phyloP scores from a whole-genome alignment of 2,888 invertebrate species.

The Trachelus tabidus region DNA sequence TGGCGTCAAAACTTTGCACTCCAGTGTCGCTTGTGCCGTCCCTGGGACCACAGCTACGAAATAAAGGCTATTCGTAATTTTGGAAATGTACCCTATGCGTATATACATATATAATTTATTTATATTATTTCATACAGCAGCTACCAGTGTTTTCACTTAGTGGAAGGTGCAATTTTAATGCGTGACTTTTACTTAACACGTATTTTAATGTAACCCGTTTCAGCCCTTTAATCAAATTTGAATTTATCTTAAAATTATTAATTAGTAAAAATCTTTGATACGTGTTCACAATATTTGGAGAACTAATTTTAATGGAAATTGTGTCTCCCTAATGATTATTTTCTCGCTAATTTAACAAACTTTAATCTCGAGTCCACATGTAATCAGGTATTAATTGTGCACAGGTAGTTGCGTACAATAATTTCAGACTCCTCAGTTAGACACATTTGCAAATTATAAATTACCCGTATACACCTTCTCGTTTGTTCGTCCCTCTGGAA shows the following conservation, averaged over 20 bases:
- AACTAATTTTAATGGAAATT: not conserved
- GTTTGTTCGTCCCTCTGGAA: constrained; percentile 47
- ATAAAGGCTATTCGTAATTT: constrained; percentile 53
- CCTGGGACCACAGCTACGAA: constrained; percentile 40
- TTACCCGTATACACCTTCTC: constrained; percentile 37
- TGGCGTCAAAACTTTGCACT: constrained; percentile 63
- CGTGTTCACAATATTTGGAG: not conserved
- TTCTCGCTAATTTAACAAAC: not conserved
- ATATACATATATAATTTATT: not conserved
- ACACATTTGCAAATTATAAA: constrained; percentile 43
- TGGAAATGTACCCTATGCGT: constrained; percentile 24
- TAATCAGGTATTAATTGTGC: not conserved
- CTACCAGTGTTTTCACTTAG: not conserved
- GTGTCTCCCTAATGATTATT: not conserved
- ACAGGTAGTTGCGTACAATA: not conserved
- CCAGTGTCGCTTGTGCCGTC: constrained; percentile 46
- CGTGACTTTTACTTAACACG: not conserved
- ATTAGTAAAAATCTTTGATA: not conserved
- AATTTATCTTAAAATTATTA: too few relatives aligned
- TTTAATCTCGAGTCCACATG: not conserved
- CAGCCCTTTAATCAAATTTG: not conserved
- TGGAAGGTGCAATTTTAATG: not conserved
- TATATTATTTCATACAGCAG: not conserved
- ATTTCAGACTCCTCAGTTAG: not conserved
- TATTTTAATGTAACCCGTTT: not conserved